Evolutionary conservation across 2,888 invertebrate species (phyloP).

Genomic region (Pegoplata infirma): DNA sequence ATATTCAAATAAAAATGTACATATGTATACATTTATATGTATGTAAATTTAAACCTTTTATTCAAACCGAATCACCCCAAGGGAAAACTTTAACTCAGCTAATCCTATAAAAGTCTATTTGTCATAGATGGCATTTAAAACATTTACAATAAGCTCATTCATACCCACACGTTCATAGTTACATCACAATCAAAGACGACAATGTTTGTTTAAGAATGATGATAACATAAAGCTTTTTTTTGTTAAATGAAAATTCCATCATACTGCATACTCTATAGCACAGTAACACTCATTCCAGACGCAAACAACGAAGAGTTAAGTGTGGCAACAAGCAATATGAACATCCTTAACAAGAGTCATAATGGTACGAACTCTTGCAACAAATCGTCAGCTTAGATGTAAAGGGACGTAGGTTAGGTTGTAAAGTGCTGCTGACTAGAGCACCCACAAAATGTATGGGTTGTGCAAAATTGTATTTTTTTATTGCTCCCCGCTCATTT

Average conservation of each 20-base stretch:
- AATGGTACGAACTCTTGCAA: no score
- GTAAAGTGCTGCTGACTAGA: no score
- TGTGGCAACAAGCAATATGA: constrained; percentile 19
- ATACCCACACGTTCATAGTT: not conserved
- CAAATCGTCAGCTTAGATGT: no score
- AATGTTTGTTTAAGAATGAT: constrained; percentile 42
- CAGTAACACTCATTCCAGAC: not conserved
- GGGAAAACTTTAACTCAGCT: no score
- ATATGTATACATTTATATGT: no score
- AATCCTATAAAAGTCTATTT: constrained; percentile 52
- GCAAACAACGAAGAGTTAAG: constrained; percentile 8
- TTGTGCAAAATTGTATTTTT: no score
- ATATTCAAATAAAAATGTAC: no score
- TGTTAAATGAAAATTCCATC: constrained; percentile 39
- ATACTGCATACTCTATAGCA: not conserved
- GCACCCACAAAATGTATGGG: no score
- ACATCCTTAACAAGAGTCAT: constrained; percentile 17
- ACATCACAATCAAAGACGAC: constrained; percentile 40
- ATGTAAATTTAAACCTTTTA: no score
- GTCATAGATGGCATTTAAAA: constrained; percentile 32
- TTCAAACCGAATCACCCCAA: no score
- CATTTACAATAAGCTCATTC: constrained; percentile 24
- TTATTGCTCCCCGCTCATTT: no score
- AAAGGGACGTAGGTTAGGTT: no score
- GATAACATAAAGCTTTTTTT: constrained; percentile 32